A percentile compares a stretch with the other conserved stretches of the same genome.
phyloP scores from a whole-genome alignment of 2,113 vertebrate species.

The Vombatus ursinus region DNA sequence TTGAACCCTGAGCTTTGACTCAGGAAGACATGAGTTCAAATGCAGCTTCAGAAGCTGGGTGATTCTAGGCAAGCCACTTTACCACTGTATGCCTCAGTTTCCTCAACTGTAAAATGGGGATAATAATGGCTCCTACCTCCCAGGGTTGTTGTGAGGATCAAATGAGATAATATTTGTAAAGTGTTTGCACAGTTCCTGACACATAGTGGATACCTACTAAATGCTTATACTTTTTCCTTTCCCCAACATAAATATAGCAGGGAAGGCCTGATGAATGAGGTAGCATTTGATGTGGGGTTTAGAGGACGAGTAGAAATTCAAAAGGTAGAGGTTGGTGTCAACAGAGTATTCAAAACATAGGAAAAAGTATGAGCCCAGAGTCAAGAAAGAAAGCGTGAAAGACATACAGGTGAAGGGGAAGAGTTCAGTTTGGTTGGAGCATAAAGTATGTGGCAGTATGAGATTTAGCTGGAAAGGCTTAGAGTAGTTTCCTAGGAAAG shows the following conservation, averaged over 20 bases:
- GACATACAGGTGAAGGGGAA: background rate
- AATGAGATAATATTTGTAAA: background rate
- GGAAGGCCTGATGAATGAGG: background rate
- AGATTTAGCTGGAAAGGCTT: background rate
- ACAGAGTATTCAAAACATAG: background rate
- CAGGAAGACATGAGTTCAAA: background rate
- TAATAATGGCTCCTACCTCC: background rate
- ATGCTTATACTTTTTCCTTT: background rate
- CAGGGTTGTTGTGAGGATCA: background rate
- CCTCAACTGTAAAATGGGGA: background rate
- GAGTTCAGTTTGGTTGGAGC: background rate
- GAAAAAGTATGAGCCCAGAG: background rate
- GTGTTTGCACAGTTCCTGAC: background rate
- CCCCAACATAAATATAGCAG: background rate
- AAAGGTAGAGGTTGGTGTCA: background rate
- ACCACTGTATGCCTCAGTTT: background rate
- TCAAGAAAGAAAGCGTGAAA: background rate
- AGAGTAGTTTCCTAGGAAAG: background rate
- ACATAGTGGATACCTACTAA: background rate
- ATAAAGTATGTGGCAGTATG: background rate
- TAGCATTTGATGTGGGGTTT: background rate
- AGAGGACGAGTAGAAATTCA: background rate
- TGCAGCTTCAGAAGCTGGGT: background rate
- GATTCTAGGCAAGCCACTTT: background rate
- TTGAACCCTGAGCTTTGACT: no score